These are phyloP conservation scores for Hartigia nigra DNA, from an alignment of 2,888 invertebrate species.

Conservation along the genomic window DNA sequence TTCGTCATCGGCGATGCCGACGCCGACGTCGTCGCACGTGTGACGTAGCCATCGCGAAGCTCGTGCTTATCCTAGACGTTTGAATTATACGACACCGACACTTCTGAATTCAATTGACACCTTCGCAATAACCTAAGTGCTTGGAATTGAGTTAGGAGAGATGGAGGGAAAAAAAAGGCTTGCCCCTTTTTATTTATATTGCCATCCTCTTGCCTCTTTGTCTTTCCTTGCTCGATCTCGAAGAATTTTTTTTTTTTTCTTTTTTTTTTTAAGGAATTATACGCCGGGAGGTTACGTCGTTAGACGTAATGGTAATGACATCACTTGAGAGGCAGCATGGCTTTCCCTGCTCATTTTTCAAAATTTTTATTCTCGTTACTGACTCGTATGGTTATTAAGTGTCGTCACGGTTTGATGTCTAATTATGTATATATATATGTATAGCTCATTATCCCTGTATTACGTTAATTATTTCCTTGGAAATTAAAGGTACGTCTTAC, in stretches of 20 bases:
- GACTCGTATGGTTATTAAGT: neutral
- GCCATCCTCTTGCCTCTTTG: neutral
- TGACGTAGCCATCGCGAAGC: neutral
- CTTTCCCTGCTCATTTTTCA: neutral
- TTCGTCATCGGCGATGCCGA: neutral
- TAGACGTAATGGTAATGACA: neutral
- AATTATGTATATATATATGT: neutral
- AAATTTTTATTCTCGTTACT: neutral
- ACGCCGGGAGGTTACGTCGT: too few relatives aligned
- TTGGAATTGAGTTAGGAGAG: neutral
- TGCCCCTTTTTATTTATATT: too few relatives aligned
- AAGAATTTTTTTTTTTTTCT: neutral
- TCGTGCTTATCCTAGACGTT: neutral
- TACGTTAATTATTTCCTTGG: neutral
- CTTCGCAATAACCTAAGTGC: neutral
- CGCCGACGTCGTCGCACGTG: neutral
- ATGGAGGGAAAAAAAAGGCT: neutral
- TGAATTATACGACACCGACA: neutral
- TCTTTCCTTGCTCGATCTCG: neutral
- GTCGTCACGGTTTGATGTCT: neutral
- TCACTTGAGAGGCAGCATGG: neutral
- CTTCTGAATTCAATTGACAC: neutral
- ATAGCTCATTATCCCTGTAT: neutral
- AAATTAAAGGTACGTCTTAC: neutral
- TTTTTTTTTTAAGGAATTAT: neutral